These are phyloP conservation scores for Catostomus latipinnis DNA, from an alignment of 2,797 vertebrate species.

Conservation along the genomic window DNA sequence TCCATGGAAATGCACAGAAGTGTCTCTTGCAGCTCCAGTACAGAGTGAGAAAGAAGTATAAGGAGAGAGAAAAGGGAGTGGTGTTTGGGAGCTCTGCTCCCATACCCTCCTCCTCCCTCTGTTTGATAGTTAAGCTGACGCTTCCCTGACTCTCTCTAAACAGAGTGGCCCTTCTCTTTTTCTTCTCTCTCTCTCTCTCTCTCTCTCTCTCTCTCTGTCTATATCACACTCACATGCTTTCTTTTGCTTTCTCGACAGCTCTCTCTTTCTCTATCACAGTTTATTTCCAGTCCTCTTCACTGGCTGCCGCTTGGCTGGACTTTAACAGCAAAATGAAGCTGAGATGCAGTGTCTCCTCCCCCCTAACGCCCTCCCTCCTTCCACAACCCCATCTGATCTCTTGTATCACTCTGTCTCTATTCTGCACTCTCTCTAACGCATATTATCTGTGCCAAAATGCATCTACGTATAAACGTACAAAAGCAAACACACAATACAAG, in stretches of 20 bases:
- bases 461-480: constrained; percentile 59
- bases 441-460: constrained; percentile 77
- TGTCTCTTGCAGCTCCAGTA: constrained; percentile 20
- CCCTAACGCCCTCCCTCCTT: constrained; percentile 77
- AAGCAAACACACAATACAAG: constrained; percentile 60
- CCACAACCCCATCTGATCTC: constrained; percentile 78
- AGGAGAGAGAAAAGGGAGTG: constrained; percentile 23
- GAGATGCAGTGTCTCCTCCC: constrained; percentile 78
- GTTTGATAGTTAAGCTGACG: constrained; percentile 72
- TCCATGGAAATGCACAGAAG: constrained; percentile 48
- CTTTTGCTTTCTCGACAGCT: constrained; percentile 12
- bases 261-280: constrained; percentile 54
- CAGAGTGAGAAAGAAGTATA: constrained; percentile 24
- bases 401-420: constrained; percentile 75
- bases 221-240: constrained; percentile 40
- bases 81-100: constrained; percentile 61
- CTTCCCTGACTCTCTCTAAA: constrained; percentile 73
- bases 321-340: constrained; percentile 83
- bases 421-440: constrained; percentile 67
- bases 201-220: background rate
- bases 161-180: constrained; percentile 71
- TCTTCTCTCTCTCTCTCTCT: constrained; percentile 55
- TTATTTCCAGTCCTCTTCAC: constrained; percentile 74
- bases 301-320: constrained; percentile 82
- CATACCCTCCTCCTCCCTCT: constrained; percentile 68